Evolutionary conservation across 2,888 invertebrate species (phyloP), one percentile per base, ranked within the genome.

Genomic region (Caradrina kadenii): DNA sequence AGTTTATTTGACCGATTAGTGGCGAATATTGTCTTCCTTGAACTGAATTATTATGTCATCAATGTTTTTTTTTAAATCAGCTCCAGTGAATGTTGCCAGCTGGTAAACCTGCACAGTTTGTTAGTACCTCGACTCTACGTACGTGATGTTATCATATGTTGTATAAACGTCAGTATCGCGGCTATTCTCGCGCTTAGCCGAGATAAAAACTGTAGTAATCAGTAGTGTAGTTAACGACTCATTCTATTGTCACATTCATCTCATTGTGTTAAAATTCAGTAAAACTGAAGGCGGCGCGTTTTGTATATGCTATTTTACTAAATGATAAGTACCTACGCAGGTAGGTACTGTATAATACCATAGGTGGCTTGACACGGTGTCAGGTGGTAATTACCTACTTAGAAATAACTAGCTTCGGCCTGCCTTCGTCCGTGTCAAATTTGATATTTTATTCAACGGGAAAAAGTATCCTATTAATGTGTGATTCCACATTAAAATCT

Each of bases 261-360:
- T 61, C 39, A 63, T 79, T 70, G 63, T 66, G 42, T 78, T 61
- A 52, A 63, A 74, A 70, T 69, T 78, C 50, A 56, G 66, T 69
- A 59, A 73, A 68, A 54, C 73, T 69, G 50, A 76, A 75, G 75
- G 13, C n/a, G 48, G 22, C 11, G 15, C 11, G 54, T 60, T 62
- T 64, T 70, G 10, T 26, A 56, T 5, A 39, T 21, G 35, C 26
- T 61, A 54, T 52, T 61, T 56, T n/a, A 31, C 26, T 42, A 13
- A 49, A 19, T n/a, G 58, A 19, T 50, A 19, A 52, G 35, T 64
- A 53, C 35, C 2, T 31, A 15, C 53, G 54, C 59, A 48, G 42
- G 42, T 64, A 53, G n/a, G n/a, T n/a, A 45, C 8, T 31, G n/a
- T 39, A 72, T 66, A 48, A 49, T 31, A 15, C 35, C n/a, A 55